Evolutionary conservation across 2,113 vertebrate genomes (phyloP).

Genomic region (Pyxicephalus adspersus): DNA sequence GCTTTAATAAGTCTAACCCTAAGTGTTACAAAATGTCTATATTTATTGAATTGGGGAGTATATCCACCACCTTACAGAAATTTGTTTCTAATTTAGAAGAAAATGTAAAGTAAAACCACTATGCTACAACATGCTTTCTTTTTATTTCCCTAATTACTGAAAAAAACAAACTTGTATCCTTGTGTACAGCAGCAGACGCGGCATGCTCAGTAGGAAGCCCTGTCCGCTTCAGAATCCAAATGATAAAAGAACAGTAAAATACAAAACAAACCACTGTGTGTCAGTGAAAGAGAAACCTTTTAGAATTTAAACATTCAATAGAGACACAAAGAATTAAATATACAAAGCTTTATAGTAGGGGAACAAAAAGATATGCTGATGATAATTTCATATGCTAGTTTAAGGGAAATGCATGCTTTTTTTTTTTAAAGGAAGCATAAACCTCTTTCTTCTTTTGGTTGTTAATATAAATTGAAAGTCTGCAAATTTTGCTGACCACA

Average conservation of each 20-base stretch:
- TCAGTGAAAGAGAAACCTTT: background rate
- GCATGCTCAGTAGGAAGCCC: no score
- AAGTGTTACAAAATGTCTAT: no score
- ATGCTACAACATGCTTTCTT: no score
- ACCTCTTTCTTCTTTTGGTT: conserved; percentile 31
- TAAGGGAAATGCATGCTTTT: background rate
- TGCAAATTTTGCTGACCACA: conserved; percentile 42
- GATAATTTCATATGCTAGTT: background rate
- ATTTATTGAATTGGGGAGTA: no score
- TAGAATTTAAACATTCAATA: background rate
- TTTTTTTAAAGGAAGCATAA: conserved; percentile 16
- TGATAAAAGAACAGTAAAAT: background rate
- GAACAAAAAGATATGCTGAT: conserved; percentile 11
- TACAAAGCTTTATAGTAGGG: background rate
- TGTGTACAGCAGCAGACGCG: no score
- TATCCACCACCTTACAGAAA: no score
- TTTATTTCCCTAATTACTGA: no score
- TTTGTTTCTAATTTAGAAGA: no score
- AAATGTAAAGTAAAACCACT: no score
- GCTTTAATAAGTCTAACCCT: no score
- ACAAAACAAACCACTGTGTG: background rate
- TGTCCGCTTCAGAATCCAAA: no score
- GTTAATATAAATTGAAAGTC: conserved; percentile 39
- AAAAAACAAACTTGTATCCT: no score
- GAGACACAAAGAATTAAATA: conserved; percentile 8